Evolutionary conservation across 2,113 vertebrate genomes (phyloP).

Genomic region (Saguinus imperator): DNA sequence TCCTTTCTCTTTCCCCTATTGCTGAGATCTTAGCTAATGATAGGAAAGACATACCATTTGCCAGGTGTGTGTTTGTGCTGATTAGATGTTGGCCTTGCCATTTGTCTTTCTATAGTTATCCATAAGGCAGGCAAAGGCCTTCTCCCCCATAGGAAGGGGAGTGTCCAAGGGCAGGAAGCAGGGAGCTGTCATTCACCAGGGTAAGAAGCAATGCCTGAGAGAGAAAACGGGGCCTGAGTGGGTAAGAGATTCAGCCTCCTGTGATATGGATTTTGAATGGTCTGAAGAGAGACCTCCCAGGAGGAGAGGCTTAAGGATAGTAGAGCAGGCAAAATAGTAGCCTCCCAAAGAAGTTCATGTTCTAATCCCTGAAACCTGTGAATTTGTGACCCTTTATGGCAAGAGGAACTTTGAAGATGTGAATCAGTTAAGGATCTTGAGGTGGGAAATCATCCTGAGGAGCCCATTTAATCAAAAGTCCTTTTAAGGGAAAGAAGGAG

Average conservation of each 20-base stretch:
- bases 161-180: rapidly evolving
- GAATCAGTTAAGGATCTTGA: background rate
- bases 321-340: background rate
- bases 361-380: background rate
- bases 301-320: background rate
- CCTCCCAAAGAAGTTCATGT: background rate
- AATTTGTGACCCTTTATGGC: background rate
- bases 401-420: background rate
- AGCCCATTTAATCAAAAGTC: background rate
- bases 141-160: background rate
- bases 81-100: background rate
- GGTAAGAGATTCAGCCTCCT: background rate
- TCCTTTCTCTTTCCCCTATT: background rate
- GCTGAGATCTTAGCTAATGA: background rate
- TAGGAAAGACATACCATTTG: background rate
- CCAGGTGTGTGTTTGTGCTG: background rate
- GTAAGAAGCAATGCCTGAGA: background rate
- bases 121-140: background rate
- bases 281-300: background rate
- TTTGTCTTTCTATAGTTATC: background rate
- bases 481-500: background rate
- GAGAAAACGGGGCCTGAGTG: background rate
- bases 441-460: background rate
- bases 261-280: background rate
- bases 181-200: background rate